Base-by-base conservation (phyloP, 2,797 vertebrate genomes). In the Oreonectes daqikongensis region DNA sequence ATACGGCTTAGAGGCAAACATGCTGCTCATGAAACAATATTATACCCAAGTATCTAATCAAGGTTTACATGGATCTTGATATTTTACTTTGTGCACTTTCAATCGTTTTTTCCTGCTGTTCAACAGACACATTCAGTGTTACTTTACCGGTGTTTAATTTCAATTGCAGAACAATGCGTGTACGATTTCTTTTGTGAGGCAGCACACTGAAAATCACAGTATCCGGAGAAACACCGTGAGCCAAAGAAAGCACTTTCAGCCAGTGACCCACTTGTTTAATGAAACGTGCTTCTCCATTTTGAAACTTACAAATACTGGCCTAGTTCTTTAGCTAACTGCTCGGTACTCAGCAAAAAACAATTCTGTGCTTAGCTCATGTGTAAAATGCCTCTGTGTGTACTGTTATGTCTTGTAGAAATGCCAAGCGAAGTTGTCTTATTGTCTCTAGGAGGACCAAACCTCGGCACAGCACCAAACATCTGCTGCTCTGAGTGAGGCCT, bases 401-500 rank as follows among this genome's bases (percentile, higher is more conserved):
- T 5, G 26, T 2, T 24, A 17, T 18, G 42, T 46, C 60, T 38
- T 14, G 55, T 61, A 55, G 32, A 68, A 46, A 74, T 46, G 40
- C 11, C 48, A 42, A 26, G 18, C 22, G 55, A 72, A 66, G 35
- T 75, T 44, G 18, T 69, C 40, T 77, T 63, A 72, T 76, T 69
- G 66, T 70, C 38, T 63, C 22, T 63, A 44, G 57, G 46, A 40
- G 48, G 32, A 84, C 28, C 78, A 78, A 73, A 79, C 71, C 67
- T 15, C 40, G 74, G 79, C 67, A 86, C 74, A 55, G 38, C 70
- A 74, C 84, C 67, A 69, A 90, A 80, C 84, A 80, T 89, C 81
- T 88, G 82, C 88, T 91, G 42, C 88, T 64, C 79, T 86, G 82
- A 80, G 64, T 75, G 53, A 72, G 59, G 64, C 79, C 60, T 76